phyloP scores from a whole-genome alignment of 2,888 invertebrate genomes.

The Acronicta psi region DNA sequence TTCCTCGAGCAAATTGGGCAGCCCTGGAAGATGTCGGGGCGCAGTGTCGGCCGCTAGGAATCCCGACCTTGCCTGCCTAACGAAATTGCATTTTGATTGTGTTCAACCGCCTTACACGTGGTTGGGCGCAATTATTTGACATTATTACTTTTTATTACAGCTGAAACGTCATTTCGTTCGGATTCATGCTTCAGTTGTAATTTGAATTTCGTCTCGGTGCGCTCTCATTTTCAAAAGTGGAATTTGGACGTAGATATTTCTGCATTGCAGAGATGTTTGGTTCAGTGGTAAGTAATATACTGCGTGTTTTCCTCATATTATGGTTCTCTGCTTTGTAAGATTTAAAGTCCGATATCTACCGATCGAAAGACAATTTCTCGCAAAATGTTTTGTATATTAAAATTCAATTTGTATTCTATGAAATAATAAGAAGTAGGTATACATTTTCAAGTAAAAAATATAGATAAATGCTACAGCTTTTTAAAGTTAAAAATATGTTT shows the following conservation, averaged over 20 bases:
- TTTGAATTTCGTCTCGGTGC: slow-evolving; percentile 57
- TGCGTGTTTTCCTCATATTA: slow-evolving; percentile 41
- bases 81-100: slow-evolving; percentile 83
- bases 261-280: slow-evolving; percentile 54
- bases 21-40: slow-evolving; percentile 49
- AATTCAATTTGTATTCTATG: too few species aligned
- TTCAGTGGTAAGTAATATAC: slow-evolving; percentile 41
- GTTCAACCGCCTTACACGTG: slow-evolving; percentile 73
- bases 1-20: slow-evolving; percentile 57
- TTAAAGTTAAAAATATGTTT: too few species aligned
- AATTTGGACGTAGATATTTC: slow-evolving; percentile 44
- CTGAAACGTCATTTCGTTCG: slow-evolving; percentile 60
- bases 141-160: slow-evolving; percentile 77
- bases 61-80: slow-evolving; percentile 55
- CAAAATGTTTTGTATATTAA: too few species aligned
- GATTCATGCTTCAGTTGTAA: slow-evolving; percentile 54
- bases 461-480: neutral
- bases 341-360: slow-evolving; percentile 21
- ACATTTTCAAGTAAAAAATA: neutral
- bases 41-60: slow-evolving; percentile 51
- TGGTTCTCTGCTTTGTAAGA: slow-evolving; percentile 15
- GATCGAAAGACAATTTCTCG: too few species aligned
- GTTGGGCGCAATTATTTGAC: slow-evolving; percentile 76
- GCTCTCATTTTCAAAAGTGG: slow-evolving; percentile 54
- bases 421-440: slow-evolving; percentile 1